Evolutionary conservation across 2,888 invertebrate genomes (phyloP), one percentile per base, ranked within the genome.

Genomic region (Microplitis manilae): DNA sequence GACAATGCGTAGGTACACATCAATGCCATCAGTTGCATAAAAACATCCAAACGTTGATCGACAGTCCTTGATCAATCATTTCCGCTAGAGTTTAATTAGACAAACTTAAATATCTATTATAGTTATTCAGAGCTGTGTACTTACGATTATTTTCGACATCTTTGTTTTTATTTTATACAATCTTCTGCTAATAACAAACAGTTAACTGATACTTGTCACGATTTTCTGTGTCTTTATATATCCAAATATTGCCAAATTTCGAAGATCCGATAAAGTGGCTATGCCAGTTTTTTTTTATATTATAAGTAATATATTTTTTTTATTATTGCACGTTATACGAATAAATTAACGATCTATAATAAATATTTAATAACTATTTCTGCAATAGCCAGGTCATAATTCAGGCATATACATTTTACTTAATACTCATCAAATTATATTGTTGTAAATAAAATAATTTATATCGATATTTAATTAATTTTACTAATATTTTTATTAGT

Each of bases 1-100:
- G 69, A 39, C 64, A 77, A 70, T 73, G 59, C 73, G 77, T 77
- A 62, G 77, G 77, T 69, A 73, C 7, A 73, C 61, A 76, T 77
- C 73, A 69, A 77, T 77, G 73, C 41, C 77, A 50, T 50, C 13
- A 60, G 68, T 73, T 73, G 69, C 68, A 73, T 77, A 77, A 73
- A 77, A 77, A 77, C 76, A 72, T 60, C 41, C 39, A 65, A 68
- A 15, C 61, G 9, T 30, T 17, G 15, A 72, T 67, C 39, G 20
- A 62, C 38, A 60, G 69, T 41, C 77, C 77, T 69, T 77, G 77
- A 77, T 77, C 65, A n/a, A 60, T 69, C 38, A 60, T 64, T 77
- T 77, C 77, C 77, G 77, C 38, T 38, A 15, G n/a, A 13, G 17
- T 64, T 39, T 62, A 65, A 50, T 65, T 65, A 15, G 65, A 50